Evolutionary conservation across 2,797 vertebrate species (phyloP).

Genomic region (Lacerta viridis): DNA sequence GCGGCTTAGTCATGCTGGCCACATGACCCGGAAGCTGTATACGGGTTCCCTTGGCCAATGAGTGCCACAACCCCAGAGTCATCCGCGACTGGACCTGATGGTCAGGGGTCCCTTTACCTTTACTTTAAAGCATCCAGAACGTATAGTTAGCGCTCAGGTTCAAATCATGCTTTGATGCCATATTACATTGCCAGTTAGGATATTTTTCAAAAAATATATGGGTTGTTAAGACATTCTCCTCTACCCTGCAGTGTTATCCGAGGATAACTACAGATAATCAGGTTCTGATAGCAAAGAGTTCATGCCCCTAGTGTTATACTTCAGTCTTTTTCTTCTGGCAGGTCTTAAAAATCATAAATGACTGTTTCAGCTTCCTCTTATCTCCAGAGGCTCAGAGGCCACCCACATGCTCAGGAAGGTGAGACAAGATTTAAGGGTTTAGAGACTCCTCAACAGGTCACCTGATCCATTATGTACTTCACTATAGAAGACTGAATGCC

Average conservation of each 20-base stretch:
- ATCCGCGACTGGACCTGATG: too few relatives aligned
- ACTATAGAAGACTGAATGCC: constrained; percentile 47
- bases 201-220: not conserved
- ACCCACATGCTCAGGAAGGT: constrained; percentile 66
- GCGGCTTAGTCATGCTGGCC: too few relatives aligned
- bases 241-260: constrained; percentile 64
- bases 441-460: constrained; percentile 31
- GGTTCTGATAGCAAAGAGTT: constrained; percentile 59
- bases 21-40: too few relatives aligned
- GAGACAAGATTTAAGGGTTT: constrained; percentile 63
- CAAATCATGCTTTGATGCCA: constrained; percentile 14
- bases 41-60: too few relatives aligned
- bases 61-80: too few relatives aligned
- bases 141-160: not conserved
- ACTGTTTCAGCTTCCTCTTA: constrained; percentile 62
- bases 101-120: too few relatives aligned
- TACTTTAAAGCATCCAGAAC: too few relatives aligned
- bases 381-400: constrained; percentile 56
- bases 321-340: constrained; percentile 68
- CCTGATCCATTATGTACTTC: not conserved
- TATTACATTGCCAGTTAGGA: constrained; percentile 24
- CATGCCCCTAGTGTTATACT: constrained; percentile 37
- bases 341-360: constrained; percentile 59
- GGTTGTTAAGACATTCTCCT: constrained; percentile 3
- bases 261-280: constrained; percentile 68